Evolutionary conservation across 2,113 vertebrate genomes (phyloP).

Genomic region (Bufo bufo): DNA sequence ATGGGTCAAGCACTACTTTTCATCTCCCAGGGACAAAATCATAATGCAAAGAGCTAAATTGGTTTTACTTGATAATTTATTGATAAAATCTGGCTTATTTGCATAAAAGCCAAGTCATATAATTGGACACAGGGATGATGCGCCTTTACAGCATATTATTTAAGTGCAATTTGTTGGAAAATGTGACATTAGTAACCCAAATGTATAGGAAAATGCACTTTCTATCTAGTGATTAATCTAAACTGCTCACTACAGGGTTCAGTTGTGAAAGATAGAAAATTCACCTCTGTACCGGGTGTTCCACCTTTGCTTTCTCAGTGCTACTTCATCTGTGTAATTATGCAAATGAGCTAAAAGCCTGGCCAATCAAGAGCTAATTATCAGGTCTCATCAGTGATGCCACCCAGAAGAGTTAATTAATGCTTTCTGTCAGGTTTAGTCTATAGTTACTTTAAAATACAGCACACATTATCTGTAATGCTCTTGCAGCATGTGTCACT

Average conservation of each 20-base stretch:
- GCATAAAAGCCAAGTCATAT: slow-evolving; percentile 58
- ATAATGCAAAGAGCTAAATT: slow-evolving; percentile 34
- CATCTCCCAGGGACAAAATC: slow-evolving; percentile 20
- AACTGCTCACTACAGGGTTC: slow-evolving; percentile 42
- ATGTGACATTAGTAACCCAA: slow-evolving; percentile 43
- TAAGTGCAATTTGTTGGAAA: slow-evolving; percentile 54
- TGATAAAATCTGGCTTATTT: slow-evolving; percentile 45
- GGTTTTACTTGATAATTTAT: slow-evolving; percentile 38
- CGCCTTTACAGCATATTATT: slow-evolving; percentile 43
- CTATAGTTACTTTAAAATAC: slow-evolving; percentile 4
- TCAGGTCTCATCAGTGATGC: slow-evolving; percentile 46
- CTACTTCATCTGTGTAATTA: slow-evolving; percentile 47
- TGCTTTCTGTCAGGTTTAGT: slow-evolving; percentile 48
- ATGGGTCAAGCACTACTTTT: slow-evolving; percentile 20
- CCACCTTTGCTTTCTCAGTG: slow-evolving; percentile 36
- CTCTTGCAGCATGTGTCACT: slow-evolving; percentile 17
- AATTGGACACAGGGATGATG: slow-evolving; percentile 48
- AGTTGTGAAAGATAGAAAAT: slow-evolving; percentile 49
- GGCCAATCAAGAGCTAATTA: slow-evolving; percentile 55
- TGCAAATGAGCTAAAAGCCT: slow-evolving; percentile 46
- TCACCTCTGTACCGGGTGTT: slow-evolving; percentile 41
- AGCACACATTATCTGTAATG: slow-evolving; percentile 18
- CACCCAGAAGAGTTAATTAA: slow-evolving; percentile 58
- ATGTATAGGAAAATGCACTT: slow-evolving; percentile 54
- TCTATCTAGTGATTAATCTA: slow-evolving; percentile 53